Base-by-base conservation (phyloP, 2,113 vertebrate species). In the Alces alces region DNA sequence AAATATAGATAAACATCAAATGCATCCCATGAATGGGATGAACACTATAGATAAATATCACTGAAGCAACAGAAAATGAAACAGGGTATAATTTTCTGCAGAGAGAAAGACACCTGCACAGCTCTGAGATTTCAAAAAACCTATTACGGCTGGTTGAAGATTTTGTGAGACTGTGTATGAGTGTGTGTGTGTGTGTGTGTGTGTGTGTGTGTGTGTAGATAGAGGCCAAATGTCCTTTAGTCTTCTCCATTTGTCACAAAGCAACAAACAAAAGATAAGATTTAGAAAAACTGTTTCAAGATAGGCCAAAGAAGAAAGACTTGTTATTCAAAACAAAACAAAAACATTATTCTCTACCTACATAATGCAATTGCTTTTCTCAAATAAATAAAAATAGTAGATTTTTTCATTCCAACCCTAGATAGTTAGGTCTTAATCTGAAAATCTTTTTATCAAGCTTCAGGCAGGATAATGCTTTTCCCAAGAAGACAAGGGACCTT, bases 21-120 rank as follows among this genome's bases (percentile, higher is more conserved):
- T 39, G 66, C 36, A 73, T 73, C 21, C 45, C 17, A 21, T 52
- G 45, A 73, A 66, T 55, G 55, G 79, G 19, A 66, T 45, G 76
- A 83, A 33, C 36, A 57, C 66, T 19, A 7, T 0, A 92, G 89
- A 82, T 43, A 97, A n/a, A 83, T 87, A 58, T 93, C 89, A 91
- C 5, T 64, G 83, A 54, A 96, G 83, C 78, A 94, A 96, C 58
- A 96, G 97, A 98, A 97, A 94, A 92, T 85, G 93, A 98, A 97
- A 97, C 55, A 93, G 47, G 64, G 85, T 43, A 47, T 73, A 64
- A 78, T 87, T 86, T 91, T 87, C 55, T 76, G 45, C 52, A 94
- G 94, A 97, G 83, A 55, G 90, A 91, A 90, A 95, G 83, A 93
- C 94, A 98, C 89, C 89, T 95, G 86, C n/a, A 39, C 4, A 90